Evolutionary conservation across 2,888 invertebrate genomes (phyloP), one percentile per base, ranked within the genome.

Genomic region (Arenicola marina): DNA sequence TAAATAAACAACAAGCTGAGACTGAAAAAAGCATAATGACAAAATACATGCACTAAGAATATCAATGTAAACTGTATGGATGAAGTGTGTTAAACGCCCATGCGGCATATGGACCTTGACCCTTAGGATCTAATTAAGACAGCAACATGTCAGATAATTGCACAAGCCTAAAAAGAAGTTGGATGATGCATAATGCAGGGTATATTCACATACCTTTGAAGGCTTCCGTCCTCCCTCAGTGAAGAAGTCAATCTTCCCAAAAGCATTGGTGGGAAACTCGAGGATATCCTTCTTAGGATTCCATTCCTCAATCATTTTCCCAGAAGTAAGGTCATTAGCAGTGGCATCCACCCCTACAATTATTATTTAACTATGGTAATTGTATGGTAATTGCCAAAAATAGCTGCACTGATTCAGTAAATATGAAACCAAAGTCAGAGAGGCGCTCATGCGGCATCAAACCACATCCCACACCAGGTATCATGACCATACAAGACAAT

Each of bases 161-260:
- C n/a, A n/a, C n/a, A n/a, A n/a, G n/a, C n/a, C n/a, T n/a, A n/a
- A n/a, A n/a, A n/a, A n/a, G n/a, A n/a, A n/a, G n/a, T n/a, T n/a
- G n/a, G n/a, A n/a, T n/a, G n/a, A n/a, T n/a, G n/a, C n/a, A n/a
- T n/a, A n/a, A n/a, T n/a, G n/a, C n/a, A n/a, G n/a, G n/a, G n/a
- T n/a, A n/a, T n/a, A n/a, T n/a, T n/a, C n/a, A n/a, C 18, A 55
- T 48, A 65, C 65, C 67, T 69, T 69, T 24, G 65, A 53, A 26
- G 69, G 65, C 54, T 69, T 69, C 21, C 61, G 44, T 4, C 67
- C 69, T 24, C 67, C 63, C 44, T 69, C 67, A 59, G 59, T 57
- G 38, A 69, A 43, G 59, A 77, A 76, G 32, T 74, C 75, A 28
- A 77, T 73, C 34, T 69, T 70, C 3, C 76, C 77, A 63, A 68